These are phyloP conservation scores for Euleptes europaea DNA, from an alignment of 2,113 vertebrate species.

Conservation along the genomic window DNA sequence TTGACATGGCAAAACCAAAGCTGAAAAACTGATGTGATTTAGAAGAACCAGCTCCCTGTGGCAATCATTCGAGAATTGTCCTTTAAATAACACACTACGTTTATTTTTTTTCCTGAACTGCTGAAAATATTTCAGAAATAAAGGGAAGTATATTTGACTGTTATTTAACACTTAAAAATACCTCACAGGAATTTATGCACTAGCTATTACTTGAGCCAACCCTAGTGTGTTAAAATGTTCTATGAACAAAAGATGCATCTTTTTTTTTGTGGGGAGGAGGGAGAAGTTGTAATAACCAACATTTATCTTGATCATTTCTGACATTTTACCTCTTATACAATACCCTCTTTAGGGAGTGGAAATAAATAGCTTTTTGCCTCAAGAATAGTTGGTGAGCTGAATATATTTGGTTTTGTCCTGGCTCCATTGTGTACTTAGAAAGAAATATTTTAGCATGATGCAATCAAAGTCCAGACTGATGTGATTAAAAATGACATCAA, in stretches of 20 bases:
- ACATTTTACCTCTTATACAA: constrained; percentile 43
- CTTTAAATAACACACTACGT: constrained; percentile 12
- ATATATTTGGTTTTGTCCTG: constrained; percentile 44
- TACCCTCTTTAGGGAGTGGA: constrained; percentile 26
- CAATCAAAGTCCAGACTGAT: constrained; percentile 35
- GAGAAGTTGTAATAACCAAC: constrained; percentile 36
- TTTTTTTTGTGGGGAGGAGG: constrained; percentile 1
- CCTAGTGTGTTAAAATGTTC: constrained; percentile 12
- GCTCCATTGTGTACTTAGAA: constrained; percentile 22
- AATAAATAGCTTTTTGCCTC: constrained; percentile 54
- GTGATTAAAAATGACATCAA: constrained; percentile 47
- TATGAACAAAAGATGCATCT: neutral
- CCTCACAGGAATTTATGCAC: neutral
- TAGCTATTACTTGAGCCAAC: accelerated
- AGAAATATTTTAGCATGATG: constrained; percentile 43
- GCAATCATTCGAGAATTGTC: constrained; percentile 2
- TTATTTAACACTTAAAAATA: constrained; percentile 15
- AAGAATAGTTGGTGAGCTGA: constrained; percentile 47
- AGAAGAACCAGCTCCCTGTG: neutral
- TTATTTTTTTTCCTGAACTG: neutral
- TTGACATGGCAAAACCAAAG: constrained; percentile 12
- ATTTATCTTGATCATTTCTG: constrained; percentile 34
- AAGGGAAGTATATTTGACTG: constrained; percentile 6
- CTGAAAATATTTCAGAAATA: neutral
- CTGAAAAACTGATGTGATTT: neutral